phyloP scores from a whole-genome alignment of 2,797 vertebrate genomes.

The Morus bassanus region DNA sequence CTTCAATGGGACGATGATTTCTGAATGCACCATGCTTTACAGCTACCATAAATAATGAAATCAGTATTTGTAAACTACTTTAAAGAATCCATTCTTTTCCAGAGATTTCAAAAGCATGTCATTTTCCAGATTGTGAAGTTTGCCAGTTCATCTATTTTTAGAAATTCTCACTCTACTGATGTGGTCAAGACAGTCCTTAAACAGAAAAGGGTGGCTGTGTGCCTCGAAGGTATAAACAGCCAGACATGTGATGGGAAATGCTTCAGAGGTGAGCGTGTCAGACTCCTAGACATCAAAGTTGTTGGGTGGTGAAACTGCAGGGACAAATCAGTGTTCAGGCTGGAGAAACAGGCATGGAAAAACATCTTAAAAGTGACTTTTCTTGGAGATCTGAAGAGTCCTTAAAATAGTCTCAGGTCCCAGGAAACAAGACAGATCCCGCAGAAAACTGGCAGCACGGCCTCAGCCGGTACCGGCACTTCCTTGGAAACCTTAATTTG shows the following conservation, averaged over 20 bases:
- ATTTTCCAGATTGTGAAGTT: slow-evolving; percentile 53
- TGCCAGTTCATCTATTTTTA: slow-evolving; percentile 58
- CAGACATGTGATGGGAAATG: slow-evolving; percentile 19
- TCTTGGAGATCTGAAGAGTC: neutral
- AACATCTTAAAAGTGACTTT: slow-evolving; percentile 29
- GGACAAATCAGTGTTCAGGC: neutral
- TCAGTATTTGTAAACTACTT: slow-evolving; percentile 60
- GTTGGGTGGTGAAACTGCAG: slow-evolving; percentile 6
- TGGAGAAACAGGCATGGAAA: neutral
- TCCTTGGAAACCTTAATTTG: slow-evolving; percentile 14
- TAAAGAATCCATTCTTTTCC: slow-evolving; percentile 50
- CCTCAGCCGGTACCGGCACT: neutral
- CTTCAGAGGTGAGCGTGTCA: slow-evolving; percentile 5
- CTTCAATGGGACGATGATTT: slow-evolving; percentile 31
- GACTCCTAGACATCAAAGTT: slow-evolving; percentile 45
- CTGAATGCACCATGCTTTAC: slow-evolving; percentile 28
- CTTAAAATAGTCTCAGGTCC: neutral
- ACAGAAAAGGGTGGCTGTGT: slow-evolving; percentile 35
- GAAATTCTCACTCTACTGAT: slow-evolving; percentile 51
- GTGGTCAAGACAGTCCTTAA: slow-evolving; percentile 59
- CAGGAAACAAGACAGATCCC: slow-evolving; percentile 25
- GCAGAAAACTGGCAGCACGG: neutral
- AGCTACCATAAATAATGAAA: slow-evolving; percentile 60
- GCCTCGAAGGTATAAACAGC: slow-evolving; percentile 57
- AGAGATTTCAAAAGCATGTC: slow-evolving; percentile 45